Evolutionary conservation across 1,140 invertebrate species (phyloP).

Genomic region (roundworm (Caenorhabditis elegans)): WBcel235 BX284605.5:8518001-8518500

Average conservation of each 20-base stretch:
- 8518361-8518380: background rate
- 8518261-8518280: background rate
- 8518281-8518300: slow-evolving; percentile 2
- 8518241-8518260: background rate
- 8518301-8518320: slow-evolving; percentile 5
- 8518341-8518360: background rate
- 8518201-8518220: background rate
- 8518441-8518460: background rate
- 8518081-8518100: too few species aligned
- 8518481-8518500: background rate
- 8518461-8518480: background rate
- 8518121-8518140: background rate
- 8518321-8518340: background rate
- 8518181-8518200: background rate
- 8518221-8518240: slow-evolving; percentile 11
- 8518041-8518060: too few species aligned
- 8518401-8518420: background rate
- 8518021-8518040: too few species aligned
- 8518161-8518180: background rate
- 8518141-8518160: background rate
- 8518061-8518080: too few species aligned
- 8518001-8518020: too few species aligned
- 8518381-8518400: background rate
- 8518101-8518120: background rate
- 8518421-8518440: background rate